Evolutionary conservation across 2,113 vertebrate species (phyloP), one percentile per base, ranked within the genome.

Genomic region (Oncorhynchus mykiss): DNA sequence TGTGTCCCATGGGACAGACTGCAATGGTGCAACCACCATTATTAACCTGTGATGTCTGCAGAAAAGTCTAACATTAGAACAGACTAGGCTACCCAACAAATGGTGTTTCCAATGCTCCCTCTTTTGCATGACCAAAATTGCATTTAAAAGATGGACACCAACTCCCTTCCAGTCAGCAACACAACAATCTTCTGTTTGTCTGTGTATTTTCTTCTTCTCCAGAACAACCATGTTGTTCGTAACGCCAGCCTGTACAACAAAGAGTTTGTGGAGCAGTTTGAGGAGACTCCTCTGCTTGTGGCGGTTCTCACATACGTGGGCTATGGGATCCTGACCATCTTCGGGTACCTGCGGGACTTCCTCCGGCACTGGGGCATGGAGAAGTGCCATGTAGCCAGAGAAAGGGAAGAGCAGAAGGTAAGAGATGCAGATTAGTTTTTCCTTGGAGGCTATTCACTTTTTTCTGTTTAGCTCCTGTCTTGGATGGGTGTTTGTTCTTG

Each of bases 231-330:
- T 89, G 82, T 91, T 75, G 76, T 93, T 49, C 91, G 92, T 70
- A 95, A 95, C 90, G 91, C 94, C 83, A 94, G 92, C 65, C 84
- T 98, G 66, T 99, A 99, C 89, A 96, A 95, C 88, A 95, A 93
- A 80, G 95, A 95, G 0, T 99, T 96, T 77, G 91, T 92, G 71
- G 96, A 99, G 88, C 95, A 92, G 6, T 99, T 95, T 82, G 97
- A 99, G 87, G 96, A 99, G 90, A 99, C 97, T 0, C 97, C 97
- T 0, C 95, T 99, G 79, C 91, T 99, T 81, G 96, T 99, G 80
- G 97, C 97, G 2, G 97, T 99, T 80, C 93, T 99, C 82, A 99
- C 97, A 11, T 99, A 98, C 0, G 94, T 99, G 90, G 96, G 97
- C 16, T 99, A 99, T 0, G 97, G 97, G 66, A 96, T 99, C 70